These are phyloP conservation scores for Tetraodon nigroviridis DNA, from an alignment of 2,113 vertebrate genomes.

Conservation along the genomic window DNA sequence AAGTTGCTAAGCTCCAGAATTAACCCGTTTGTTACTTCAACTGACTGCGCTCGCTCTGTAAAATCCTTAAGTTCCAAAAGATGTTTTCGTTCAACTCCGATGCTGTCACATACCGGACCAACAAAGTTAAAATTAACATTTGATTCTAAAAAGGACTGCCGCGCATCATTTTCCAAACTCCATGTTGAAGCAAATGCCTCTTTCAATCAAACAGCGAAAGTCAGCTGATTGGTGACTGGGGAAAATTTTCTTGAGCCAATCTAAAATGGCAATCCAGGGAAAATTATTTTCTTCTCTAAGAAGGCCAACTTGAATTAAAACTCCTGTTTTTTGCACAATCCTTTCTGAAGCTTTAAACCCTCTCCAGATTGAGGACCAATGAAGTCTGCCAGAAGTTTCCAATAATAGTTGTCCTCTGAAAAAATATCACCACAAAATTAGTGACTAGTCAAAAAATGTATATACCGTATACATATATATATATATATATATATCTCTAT, in stretches of 20 bases:
- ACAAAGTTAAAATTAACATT: constrained; percentile 74
- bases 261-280: constrained; percentile 58
- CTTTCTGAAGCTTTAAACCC: constrained; percentile 47
- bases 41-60: constrained; percentile 62
- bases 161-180: constrained; percentile 59
- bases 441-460: too few relatives aligned
- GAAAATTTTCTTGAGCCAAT: constrained; percentile 73
- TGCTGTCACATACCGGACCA: constrained; percentile 75
- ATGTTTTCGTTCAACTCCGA: constrained; percentile 69
- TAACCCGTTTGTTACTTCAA: constrained; percentile 73
- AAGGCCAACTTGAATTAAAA: constrained; percentile 74
- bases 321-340: constrained; percentile 67
- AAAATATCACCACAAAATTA: constrained; percentile 1
- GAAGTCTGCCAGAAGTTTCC: constrained; percentile 72
- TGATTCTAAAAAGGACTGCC: constrained; percentile 63
- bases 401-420: constrained; percentile 72
- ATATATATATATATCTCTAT: too few relatives aligned
- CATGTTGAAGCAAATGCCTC: constrained; percentile 60
- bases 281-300: constrained; percentile 71
- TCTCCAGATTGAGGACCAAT: constrained; percentile 69
- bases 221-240: constrained; percentile 62
- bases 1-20: constrained; percentile 73
- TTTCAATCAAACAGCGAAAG: constrained; percentile 72
- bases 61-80: constrained; percentile 73
- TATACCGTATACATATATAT: too few relatives aligned